These are phyloP conservation scores for Trichopria drosophilae DNA, from an alignment of 2,888 invertebrate genomes.

Conservation along the genomic window DNA sequence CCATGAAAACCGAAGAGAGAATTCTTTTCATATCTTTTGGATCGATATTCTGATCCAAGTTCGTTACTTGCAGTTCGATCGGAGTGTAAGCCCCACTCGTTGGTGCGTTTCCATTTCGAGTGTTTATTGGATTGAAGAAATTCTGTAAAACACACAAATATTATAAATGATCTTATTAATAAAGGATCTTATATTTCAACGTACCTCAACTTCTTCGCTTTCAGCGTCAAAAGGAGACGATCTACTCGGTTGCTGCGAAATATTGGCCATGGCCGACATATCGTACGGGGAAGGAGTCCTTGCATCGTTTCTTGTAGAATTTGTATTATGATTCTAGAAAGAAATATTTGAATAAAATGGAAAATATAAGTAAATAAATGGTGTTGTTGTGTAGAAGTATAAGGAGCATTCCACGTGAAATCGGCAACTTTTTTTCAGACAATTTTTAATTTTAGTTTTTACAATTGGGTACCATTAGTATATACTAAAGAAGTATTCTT, in stretches of 20 bases:
- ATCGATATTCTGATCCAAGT: slow-evolving; percentile 72
- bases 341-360: slow-evolving; percentile 2
- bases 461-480: no score
- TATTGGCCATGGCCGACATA: slow-evolving; percentile 38
- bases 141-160: slow-evolving; percentile 40
- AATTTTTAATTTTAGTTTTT: no score
- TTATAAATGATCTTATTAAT: neutral
- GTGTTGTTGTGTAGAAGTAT: no score
- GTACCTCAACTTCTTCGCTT: slow-evolving; percentile 54
- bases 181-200: slow-evolving; percentile 6
- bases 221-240: slow-evolving; percentile 49
- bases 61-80: slow-evolving; percentile 68
- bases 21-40: slow-evolving; percentile 68
- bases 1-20: slow-evolving; percentile 66
- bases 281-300: slow-evolving; percentile 56
- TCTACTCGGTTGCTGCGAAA: slow-evolving; percentile 42
- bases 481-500: no score
- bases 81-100: slow-evolving; percentile 51
- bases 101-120: slow-evolving; percentile 40
- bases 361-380: neutral
- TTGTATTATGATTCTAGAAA: slow-evolving; percentile 39
- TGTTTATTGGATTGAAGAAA: slow-evolving; percentile 56
- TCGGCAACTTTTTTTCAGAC: no score
- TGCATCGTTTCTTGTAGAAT: slow-evolving; percentile 42
- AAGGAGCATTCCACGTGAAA: no score